Percentiles rank a stretch among this genome's conserved stretches.
phyloP scores from a whole-genome alignment of 2,797 vertebrate species.

The Hipposideros larvatus region DNA sequence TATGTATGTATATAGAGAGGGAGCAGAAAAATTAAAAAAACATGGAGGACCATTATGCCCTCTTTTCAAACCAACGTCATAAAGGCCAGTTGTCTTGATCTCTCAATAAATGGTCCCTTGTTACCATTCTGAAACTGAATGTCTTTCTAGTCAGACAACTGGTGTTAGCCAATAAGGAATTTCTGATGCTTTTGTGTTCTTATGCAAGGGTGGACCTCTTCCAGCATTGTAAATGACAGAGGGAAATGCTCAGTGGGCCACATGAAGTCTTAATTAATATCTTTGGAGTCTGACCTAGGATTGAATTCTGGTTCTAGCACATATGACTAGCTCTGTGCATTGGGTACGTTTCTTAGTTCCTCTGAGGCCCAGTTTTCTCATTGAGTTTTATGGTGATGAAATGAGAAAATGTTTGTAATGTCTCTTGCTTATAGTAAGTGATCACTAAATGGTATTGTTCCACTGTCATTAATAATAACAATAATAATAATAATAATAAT shows the following conservation, averaged over 20 bases:
- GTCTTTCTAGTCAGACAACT: slow-evolving; percentile 11
- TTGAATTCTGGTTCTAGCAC: slow-evolving; percentile 22
- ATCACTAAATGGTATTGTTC: slow-evolving; percentile 12
- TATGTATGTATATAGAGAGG: not conserved
- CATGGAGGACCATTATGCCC: not conserved
- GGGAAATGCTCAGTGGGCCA: not conserved
- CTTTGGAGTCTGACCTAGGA: slow-evolving; percentile 1
- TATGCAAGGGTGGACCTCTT: not conserved
- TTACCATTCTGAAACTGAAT: slow-evolving; percentile 13
- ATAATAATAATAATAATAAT: slow-evolving; percentile 43
- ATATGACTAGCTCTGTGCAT: not conserved
- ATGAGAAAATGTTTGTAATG: not conserved
- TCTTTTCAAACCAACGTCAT: not conserved
- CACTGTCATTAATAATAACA: not conserved
- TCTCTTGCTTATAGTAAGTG: not conserved
- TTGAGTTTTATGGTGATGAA: not conserved
- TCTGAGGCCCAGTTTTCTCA: not conserved
- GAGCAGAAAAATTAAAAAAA: slow-evolving; percentile 17
- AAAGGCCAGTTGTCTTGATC: slow-evolving; percentile 28
- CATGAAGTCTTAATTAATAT: slow-evolving; percentile 39
- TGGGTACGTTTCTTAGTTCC: not conserved
- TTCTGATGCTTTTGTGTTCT: slow-evolving; percentile 65
- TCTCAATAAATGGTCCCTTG: slow-evolving; percentile 17
- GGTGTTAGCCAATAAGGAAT: slow-evolving; percentile 19
- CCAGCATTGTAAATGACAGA: slow-evolving; percentile 30